Evolutionary conservation across 2,797 vertebrate genomes (phyloP).

Genomic region (Saxicola maurus): DNA sequence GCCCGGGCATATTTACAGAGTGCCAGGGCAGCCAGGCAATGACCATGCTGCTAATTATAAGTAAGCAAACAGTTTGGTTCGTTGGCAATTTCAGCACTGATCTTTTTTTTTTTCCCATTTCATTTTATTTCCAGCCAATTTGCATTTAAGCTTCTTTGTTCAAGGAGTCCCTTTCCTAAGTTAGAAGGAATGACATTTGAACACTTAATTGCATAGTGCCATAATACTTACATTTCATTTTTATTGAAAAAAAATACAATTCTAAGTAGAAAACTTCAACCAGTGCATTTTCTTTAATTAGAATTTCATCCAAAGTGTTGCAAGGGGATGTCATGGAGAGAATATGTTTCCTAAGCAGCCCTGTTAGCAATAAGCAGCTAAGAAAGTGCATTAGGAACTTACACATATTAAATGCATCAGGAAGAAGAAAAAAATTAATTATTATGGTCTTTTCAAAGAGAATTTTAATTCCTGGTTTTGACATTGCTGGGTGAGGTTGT

Average conservation of each 20-base stretch:
- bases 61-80: background rate
- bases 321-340: background rate
- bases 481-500: background rate
- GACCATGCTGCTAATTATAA: background rate
- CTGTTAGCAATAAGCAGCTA: background rate
- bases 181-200: background rate
- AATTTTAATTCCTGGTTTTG: background rate
- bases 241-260: background rate
- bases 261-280: background rate
- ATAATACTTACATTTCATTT: background rate
- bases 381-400: background rate
- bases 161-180: background rate
- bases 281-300: background rate
- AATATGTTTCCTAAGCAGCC: background rate
- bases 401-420: background rate
- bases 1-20: background rate
- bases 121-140: background rate
- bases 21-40: background rate
- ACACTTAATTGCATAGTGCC: background rate
- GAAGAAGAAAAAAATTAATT: background rate
- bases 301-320: background rate
- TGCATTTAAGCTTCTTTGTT: background rate
- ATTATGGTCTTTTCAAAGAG: background rate
- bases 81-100: background rate
- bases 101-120: background rate